A percentile compares a stretch with the other conserved stretches of the same genome.
These are phyloP conservation scores for Cyrtorhinus lividipennis DNA, from an alignment of 1,140 invertebrate species.

Conservation along the genomic window DNA sequence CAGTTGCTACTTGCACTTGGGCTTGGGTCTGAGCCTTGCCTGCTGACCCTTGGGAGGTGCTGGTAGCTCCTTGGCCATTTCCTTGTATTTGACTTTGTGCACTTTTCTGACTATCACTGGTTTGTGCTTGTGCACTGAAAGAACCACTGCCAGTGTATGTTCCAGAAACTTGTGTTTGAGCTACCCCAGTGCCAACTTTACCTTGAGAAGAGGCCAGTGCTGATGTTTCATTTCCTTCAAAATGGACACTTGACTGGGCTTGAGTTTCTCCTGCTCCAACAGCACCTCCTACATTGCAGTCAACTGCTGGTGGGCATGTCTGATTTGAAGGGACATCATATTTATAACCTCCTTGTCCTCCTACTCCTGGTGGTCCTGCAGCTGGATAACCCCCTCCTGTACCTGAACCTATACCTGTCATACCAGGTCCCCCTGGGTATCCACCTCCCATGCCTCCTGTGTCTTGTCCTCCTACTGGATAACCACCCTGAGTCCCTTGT, in stretches of 20 bases:
- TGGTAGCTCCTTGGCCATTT: slow-evolving; percentile 54
- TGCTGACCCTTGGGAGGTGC: slow-evolving; percentile 54
- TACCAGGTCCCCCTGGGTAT: too few species aligned
- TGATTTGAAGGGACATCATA: too few species aligned
- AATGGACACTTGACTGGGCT: slow-evolving; percentile 52
- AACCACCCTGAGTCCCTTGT: too few species aligned
- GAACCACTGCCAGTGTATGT: slow-evolving; percentile 56
- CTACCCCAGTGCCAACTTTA: slow-evolving; percentile 48
- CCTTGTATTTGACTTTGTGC: slow-evolving; percentile 55
- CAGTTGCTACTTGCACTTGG: slow-evolving; percentile 53
- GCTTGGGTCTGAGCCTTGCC: slow-evolving; percentile 59
- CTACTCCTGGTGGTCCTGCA: slow-evolving; percentile 19
- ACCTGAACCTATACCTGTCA: too few species aligned
- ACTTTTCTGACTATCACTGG: slow-evolving; percentile 53
- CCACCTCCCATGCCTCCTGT: too few species aligned
- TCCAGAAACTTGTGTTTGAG: slow-evolving; percentile 64
- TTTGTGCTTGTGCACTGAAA: slow-evolving; percentile 66
- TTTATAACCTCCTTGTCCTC: too few species aligned
- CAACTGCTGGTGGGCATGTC: slow-evolving; percentile 19
- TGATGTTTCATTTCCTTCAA: slow-evolving; percentile 50
- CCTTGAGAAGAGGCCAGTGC: slow-evolving; percentile 60
- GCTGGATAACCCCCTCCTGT: too few species aligned
- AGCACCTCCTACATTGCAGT: slow-evolving; percentile 12
- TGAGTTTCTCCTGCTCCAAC: slow-evolving; percentile 41
- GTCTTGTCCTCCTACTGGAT: too few species aligned